Percentiles rank a stretch among this genome's conserved stretches.
phyloP scores from a whole-genome alignment of 2,888 invertebrate species.

The Hirtodrosophila trivittata region DNA sequence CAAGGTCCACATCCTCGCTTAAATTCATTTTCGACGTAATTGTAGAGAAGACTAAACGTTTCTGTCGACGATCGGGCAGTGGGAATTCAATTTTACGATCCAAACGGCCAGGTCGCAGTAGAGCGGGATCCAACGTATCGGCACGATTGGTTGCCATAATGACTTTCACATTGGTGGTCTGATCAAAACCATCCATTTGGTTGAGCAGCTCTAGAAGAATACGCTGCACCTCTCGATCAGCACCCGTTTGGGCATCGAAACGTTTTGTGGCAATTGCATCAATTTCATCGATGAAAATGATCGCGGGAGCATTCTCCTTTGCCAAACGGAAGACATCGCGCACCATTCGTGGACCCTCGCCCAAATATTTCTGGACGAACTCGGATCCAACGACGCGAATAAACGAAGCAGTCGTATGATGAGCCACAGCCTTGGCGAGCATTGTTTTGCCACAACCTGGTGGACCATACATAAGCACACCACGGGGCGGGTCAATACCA shows the following conservation, averaged over 20 bases:
- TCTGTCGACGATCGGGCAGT: constrained; percentile 93
- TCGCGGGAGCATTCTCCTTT: constrained; percentile 99
- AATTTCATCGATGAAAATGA: constrained; percentile 99
- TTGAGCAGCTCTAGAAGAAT: constrained; percentile 98
- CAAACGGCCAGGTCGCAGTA: constrained; percentile 89
- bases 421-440: constrained; percentile 99
- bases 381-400: constrained; percentile 99
- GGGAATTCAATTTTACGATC: constrained; percentile 99
- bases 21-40: constrained; percentile 98
- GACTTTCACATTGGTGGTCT: constrained; percentile 99
- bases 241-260: constrained; percentile 99
- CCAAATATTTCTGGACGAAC: constrained; percentile 99
- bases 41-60: constrained; percentile 98
- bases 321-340: constrained; percentile 99
- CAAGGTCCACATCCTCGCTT: constrained; percentile 99
- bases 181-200: constrained; percentile 99
- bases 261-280: constrained; percentile 99
- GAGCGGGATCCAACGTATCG: constrained; percentile 98
- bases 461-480: constrained; percentile 99
- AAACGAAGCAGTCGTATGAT: constrained; percentile 99
- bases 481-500: constrained; percentile 99
- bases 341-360: constrained; percentile 99
- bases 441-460: constrained; percentile 99
- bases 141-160: constrained; percentile 99
- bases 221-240: constrained; percentile 98